These are phyloP conservation scores for Blennius ocellaris DNA, from an alignment of 2,113 vertebrate species.

Conservation along the genomic window DNA sequence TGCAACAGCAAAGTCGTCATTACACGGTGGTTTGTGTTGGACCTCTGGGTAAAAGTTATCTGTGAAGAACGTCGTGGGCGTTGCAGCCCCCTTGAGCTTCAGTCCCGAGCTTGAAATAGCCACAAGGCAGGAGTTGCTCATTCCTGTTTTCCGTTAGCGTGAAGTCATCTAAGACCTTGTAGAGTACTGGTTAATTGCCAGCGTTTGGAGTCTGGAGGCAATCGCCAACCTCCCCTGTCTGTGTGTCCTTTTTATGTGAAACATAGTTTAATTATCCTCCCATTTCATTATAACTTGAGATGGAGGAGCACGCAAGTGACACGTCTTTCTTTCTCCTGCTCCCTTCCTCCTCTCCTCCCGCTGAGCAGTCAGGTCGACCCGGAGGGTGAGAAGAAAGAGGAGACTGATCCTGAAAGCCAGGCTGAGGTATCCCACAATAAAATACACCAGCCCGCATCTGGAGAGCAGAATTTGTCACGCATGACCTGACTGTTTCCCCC, in stretches of 20 bases:
- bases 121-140: constrained; percentile 65
- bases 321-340: neutral
- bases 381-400: constrained; percentile 73
- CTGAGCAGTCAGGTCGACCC: constrained; percentile 76
- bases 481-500: neutral
- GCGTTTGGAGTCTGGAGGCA: constrained; percentile 8
- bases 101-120: constrained; percentile 58
- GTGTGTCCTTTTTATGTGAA: constrained; percentile 49
- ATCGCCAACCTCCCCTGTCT: constrained; percentile 35
- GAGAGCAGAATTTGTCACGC: too few species aligned
- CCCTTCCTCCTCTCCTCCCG: neutral
- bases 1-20: neutral
- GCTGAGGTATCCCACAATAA: constrained; percentile 50
- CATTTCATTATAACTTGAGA: constrained; percentile 14
- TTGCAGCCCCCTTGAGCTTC: constrained; percentile 30
- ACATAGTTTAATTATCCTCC: constrained; percentile 33
- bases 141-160: constrained; percentile 48
- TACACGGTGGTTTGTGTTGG: neutral
- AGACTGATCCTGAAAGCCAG: constrained; percentile 53
- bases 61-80: constrained; percentile 15
- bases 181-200: constrained; percentile 24
- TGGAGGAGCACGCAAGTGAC: constrained; percentile 22
- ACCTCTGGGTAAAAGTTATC: constrained; percentile 3
- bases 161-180: constrained; percentile 18
- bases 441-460: neutral